Base-by-base conservation (phyloP, 2,888 invertebrate genomes). In the Mesorhabditis spiculigera region DNA sequence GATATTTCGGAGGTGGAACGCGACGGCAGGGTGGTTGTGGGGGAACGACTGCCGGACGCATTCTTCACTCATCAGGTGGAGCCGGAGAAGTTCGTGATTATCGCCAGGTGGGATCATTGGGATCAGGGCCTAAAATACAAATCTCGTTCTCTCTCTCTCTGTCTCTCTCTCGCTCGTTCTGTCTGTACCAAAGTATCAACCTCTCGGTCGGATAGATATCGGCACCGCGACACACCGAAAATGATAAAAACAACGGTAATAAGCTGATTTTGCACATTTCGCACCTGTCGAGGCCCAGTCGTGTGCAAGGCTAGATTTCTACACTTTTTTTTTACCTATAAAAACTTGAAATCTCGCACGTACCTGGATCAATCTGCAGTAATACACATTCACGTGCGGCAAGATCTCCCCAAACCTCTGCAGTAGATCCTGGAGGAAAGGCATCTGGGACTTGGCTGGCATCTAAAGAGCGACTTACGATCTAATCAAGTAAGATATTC, bases 21-120 rank as follows among this genome's bases (percentile, higher is more conserved):
- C 81, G n/a, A 83, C 64, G 3, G 81, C 83, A 10, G 84, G 84
- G 71, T 84, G 84, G 69, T 80, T 78, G 5, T 71, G 67, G 5
- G 84, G 84, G 69, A 78, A 84, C 70, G 80, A 83, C 4, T 75
- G 43, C 6, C 82, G 74, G 45, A 84, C 75, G 65, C 84, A 84
- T 4, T 71, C 76, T 66, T 81, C 80, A 28, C 77, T 76, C 5
- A 74, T 66, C 45, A 78, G 63, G 70, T 82, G 83, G 41, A 82
- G 70, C 13, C 72, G 68, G 41, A 83, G 70, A 41, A 82, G 68
- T 10, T 73, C 71, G 28, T 64, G 45, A 5, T 69, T 64, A 16
- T 82, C 75, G 13, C 61, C 63, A 6, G 73, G 68, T n/a, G 76
- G 72, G 28, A 74, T 66, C 10, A 74, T 67, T 44, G 74, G 75